Base-by-base conservation (phyloP, 2,797 vertebrate species). In the Enteromius treurensis region DNA sequence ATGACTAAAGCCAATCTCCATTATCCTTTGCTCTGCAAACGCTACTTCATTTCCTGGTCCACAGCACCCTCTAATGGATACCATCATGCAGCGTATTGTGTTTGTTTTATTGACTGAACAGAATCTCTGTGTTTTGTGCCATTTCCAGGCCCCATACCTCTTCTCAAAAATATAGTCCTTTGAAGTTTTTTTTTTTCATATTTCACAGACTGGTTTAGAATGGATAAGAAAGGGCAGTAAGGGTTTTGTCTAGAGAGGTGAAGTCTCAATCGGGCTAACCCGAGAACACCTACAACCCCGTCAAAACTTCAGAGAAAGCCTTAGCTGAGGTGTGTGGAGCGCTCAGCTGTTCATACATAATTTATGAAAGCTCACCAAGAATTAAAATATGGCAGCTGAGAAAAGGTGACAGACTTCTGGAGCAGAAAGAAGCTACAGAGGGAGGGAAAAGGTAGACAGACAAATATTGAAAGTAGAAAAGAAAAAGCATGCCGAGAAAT, bases 51-150 rank as follows among this genome's bases (percentile, higher is more conserved):
- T 34, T 37, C 15, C 83, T 78, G 86, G 78, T 82, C 17, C 81
- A 90, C 85, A 88, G 77, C 89, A 88, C 85, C 88, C 88, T 19
- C 92, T 89, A 53, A 85, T 90, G 92, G 88, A 17, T 3, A 45
- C 13, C 0, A 1, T 1, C 0, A n/a, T 17, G 14, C 23, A 23
- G 37, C n/a, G 26, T 15, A 26, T 42, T 60, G 9, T 32, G 23
- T 40, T 55, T 29, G 3, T 62, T 79, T 67, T 71, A 79, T 83
- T 58, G 70, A 79, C 75, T 40, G 37, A 78, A 65, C 37, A n/a
- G 53, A 42, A 62, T 55, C 77, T 34, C 45, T 32, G 23, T 42
- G 7, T 55, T 37, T 49, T 47, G 70, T 74, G 79, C 76, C 79
- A 75, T 73, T 84, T 64, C 62, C 83, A 47, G 62, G 68, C 47